A percentile compares a stretch with the other conserved stretches of the same genome.
phyloP scores from a whole-genome alignment of 2,888 invertebrate genomes.

The Labia minor region DNA sequence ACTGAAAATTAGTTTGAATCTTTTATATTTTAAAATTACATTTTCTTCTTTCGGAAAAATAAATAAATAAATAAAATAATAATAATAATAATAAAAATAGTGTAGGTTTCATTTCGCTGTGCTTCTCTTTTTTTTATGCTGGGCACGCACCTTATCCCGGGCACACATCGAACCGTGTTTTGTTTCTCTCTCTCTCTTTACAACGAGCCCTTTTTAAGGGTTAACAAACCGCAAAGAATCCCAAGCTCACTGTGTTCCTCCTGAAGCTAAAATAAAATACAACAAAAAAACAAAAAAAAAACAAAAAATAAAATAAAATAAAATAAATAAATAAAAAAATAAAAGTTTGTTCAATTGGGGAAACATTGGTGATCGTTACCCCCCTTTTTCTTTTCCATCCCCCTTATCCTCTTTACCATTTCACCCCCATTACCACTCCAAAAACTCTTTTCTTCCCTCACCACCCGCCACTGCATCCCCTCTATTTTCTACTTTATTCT shows the following conservation, averaged over 20 bases:
- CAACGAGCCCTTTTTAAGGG: not conserved
- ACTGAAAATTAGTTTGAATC: too few relatives aligned
- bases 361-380: slow-evolving; percentile 13
- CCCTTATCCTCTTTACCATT: too few relatives aligned
- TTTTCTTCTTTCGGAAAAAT: too few relatives aligned
- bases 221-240: slow-evolving; percentile 13
- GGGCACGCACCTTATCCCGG: not conserved
- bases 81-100: too few relatives aligned
- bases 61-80: too few relatives aligned
- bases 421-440: too few relatives aligned
- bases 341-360: slow-evolving; percentile 7
- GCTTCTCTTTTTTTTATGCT: not conserved
- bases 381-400: not conserved
- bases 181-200: too few relatives aligned
- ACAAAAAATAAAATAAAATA: not conserved
- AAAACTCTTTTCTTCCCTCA: too few relatives aligned
- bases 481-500: not conserved
- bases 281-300: not conserved
- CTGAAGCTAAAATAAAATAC: too few relatives aligned
- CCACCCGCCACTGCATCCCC: too few relatives aligned
- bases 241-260: not conserved
- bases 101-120: not conserved
- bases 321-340: not conserved
- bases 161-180: not conserved
- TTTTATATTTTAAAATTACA: too few relatives aligned